phyloP scores from a whole-genome alignment of 2,113 vertebrate species.

The Camelus dromedarius region DNA sequence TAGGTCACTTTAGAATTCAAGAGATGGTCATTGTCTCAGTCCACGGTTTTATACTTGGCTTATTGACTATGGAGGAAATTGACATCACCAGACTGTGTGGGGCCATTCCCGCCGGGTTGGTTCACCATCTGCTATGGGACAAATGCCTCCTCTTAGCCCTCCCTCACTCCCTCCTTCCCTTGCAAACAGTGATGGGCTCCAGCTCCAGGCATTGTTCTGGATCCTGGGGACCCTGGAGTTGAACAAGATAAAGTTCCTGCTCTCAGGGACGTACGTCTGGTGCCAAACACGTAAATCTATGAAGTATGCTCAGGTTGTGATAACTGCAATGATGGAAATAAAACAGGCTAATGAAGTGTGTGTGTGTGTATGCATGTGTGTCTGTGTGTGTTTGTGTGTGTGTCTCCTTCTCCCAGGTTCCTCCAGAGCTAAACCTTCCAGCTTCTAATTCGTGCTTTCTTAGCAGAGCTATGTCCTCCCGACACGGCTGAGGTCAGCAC shows the following conservation, averaged over 20 bases:
- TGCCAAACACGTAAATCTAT: not conserved
- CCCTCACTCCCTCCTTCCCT: not conserved
- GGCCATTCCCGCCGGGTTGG: rapidly evolving
- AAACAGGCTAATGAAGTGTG: not conserved
- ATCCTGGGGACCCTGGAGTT: not conserved
- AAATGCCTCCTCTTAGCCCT: not conserved
- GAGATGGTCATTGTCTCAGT: not conserved
- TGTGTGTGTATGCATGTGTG: not conserved
- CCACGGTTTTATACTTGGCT: not conserved
- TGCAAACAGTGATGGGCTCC: not conserved
- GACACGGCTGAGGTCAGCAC: not conserved
- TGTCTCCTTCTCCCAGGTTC: not conserved
- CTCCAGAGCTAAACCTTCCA: not conserved
- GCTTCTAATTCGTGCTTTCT: not conserved
- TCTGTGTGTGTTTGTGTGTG: too few relatives aligned
- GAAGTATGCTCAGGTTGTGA: not conserved
- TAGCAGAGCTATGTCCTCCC: not conserved
- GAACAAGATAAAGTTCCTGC: not conserved
- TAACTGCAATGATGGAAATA: not conserved
- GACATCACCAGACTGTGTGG: too few relatives aligned
- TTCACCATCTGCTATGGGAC: not conserved
- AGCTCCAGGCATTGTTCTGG: not conserved
- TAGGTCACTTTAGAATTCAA: not conserved
- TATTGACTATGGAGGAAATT: not conserved
- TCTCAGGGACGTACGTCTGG: too few relatives aligned